phyloP scores from a whole-genome alignment of 2,113 vertebrate species.

The Nipponia nippon region DNA sequence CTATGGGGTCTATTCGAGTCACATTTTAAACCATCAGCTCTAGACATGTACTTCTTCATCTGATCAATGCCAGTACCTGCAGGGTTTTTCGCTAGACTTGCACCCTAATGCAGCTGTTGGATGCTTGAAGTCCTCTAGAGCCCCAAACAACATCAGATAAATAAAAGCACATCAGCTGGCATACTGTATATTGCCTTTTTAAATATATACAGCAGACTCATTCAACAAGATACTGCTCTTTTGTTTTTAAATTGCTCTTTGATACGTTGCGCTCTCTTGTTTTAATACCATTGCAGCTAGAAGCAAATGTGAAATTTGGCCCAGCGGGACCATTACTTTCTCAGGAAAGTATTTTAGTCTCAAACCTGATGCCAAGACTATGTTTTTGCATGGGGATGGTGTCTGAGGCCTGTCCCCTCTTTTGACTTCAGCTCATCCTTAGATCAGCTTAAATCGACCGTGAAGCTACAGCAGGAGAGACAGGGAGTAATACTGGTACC shows the following conservation, averaged over 20 bases:
- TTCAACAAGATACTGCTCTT: not conserved
- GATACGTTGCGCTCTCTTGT: not conserved
- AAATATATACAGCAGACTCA: not conserved
- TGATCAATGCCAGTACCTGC: not conserved
- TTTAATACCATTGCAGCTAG: not conserved
- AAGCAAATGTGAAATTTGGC: not conserved
- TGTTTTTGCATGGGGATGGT: not conserved
- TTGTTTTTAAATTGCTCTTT: not conserved
- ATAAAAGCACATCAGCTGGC: not conserved
- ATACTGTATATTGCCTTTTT: not conserved
- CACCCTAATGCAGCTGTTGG: not conserved
- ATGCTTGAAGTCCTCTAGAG: not conserved
- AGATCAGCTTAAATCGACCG: not conserved
- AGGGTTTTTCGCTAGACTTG: not conserved
- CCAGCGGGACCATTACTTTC: not conserved
- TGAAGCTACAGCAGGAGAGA: not conserved
- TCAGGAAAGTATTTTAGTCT: not conserved
- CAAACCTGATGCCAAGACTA: not conserved
- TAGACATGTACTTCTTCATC: not conserved
- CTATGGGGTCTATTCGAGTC: not conserved
- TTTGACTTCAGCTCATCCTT: not conserved
- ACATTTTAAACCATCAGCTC: constrained; percentile 4
- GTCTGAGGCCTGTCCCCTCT: not conserved
- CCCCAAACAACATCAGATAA: not conserved
- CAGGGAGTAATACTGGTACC: not conserved